A percentile compares a stretch with the other conserved stretches of the same genome.
Evolutionary conservation across 2,888 invertebrate species (phyloP).

Genomic region (Agrochola lota): DNA sequence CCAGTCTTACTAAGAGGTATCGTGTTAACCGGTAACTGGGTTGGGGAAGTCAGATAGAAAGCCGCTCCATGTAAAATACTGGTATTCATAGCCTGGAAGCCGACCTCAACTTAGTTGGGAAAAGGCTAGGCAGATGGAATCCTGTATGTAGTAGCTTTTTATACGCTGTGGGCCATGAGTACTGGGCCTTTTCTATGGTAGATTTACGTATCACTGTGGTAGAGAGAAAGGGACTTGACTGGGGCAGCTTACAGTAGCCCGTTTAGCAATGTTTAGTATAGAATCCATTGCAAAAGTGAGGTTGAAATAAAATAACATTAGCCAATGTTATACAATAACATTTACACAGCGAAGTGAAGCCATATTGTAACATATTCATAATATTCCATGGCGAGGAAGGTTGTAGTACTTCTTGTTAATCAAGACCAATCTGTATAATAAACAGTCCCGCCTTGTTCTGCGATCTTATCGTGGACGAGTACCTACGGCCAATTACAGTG

Average conservation of each 20-base stretch:
- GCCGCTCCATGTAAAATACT: too few relatives aligned
- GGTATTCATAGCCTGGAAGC: too few relatives aligned
- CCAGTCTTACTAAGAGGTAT: neutral
- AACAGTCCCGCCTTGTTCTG: slow-evolving; percentile 49
- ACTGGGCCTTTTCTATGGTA: too few relatives aligned
- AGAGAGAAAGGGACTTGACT: neutral
- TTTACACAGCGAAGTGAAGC: slow-evolving; percentile 33
- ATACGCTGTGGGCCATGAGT: too few relatives aligned
- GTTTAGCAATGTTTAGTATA: neutral
- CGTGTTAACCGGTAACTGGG: too few relatives aligned
- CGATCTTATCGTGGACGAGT: slow-evolving; percentile 54
- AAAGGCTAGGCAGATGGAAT: too few relatives aligned
- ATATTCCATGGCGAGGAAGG: slow-evolving; percentile 48
- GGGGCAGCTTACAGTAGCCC: neutral
- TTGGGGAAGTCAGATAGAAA: too few relatives aligned
- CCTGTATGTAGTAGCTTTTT: too few relatives aligned
- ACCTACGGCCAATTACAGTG: slow-evolving; percentile 43
- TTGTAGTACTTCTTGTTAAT: slow-evolving; percentile 55
- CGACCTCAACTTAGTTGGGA: too few relatives aligned
- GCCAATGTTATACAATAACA: slow-evolving; percentile 45
- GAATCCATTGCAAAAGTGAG: slow-evolving; percentile 30
- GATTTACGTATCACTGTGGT: too few relatives aligned
- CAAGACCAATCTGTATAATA: slow-evolving; percentile 62
- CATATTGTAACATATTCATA: slow-evolving; percentile 42
- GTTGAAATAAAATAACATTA: slow-evolving; percentile 39